phyloP scores from a whole-genome alignment of 2,888 invertebrate genomes.

The Drosophila mimetica region DNA sequence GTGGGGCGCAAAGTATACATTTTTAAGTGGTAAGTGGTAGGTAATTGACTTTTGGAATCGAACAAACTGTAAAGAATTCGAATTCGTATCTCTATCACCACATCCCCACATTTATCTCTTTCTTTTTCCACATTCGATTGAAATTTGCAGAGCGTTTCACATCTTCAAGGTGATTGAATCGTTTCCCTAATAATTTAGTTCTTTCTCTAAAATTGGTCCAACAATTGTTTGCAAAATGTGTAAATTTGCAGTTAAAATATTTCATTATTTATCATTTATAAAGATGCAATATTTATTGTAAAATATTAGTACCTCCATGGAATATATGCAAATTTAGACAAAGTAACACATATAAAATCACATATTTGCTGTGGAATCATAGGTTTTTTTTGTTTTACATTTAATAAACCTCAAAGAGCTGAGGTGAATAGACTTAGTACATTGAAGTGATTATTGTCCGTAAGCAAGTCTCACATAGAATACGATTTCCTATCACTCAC shows the following conservation, averaged over 20 bases:
- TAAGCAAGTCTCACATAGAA: background rate
- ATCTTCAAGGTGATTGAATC: conserved; percentile 2
- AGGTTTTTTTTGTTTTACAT: background rate
- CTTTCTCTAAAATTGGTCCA: conserved; percentile 2
- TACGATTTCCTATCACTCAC: background rate
- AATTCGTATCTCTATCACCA: background rate
- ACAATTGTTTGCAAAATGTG: conserved; percentile 2
- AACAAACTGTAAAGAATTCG: background rate
- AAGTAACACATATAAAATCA: background rate
- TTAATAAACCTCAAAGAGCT: conserved; percentile 2
- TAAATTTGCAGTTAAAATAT: too few species aligned
- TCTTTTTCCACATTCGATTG: conserved; percentile 1
- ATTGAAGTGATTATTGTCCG: conserved; percentile 20
- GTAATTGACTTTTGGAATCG: conserved; percentile 12
- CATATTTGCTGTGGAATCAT: conserved; percentile 8
- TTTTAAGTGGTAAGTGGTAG: background rate
- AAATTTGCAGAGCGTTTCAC: conserved; percentile 17
- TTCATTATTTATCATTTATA: background rate
- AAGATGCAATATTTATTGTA: background rate
- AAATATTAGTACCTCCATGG: background rate
- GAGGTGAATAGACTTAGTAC: conserved; percentile 1
- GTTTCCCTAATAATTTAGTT: background rate
- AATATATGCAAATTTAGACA: background rate
- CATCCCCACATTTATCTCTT: background rate
- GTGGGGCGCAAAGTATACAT: background rate